These are phyloP conservation scores for Danio jaintianensis DNA, from an alignment of 2,797 vertebrate genomes.

Conservation along the genomic window DNA sequence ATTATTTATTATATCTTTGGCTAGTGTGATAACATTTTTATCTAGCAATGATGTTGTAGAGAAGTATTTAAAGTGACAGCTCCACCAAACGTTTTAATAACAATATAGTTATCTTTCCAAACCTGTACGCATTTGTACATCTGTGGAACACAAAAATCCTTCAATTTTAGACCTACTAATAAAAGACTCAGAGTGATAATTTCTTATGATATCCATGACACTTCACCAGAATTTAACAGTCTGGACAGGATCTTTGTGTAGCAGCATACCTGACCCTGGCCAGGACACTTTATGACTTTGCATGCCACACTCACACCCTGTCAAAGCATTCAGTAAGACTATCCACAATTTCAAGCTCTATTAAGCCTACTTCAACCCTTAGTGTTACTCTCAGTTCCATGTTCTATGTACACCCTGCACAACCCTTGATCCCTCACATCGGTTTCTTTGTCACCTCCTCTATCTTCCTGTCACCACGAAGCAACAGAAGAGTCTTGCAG, in stretches of 20 bases:
- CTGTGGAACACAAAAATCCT: neutral
- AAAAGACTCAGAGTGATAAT: constrained; percentile 8
- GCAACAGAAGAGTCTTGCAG: constrained; percentile 34
- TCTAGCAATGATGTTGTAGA: too few species aligned
- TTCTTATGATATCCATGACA: neutral
- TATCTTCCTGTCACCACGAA: constrained; percentile 55
- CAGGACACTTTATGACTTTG: constrained; percentile 8
- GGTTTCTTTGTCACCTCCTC: constrained; percentile 43
- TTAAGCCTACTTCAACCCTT: constrained; percentile 43
- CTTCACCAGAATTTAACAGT: constrained; percentile 14
- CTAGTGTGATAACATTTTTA: too few species aligned
- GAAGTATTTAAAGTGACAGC: too few species aligned
- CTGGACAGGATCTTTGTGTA: neutral
- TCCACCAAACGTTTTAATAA: too few species aligned
- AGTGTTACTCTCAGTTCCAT: constrained; percentile 15
- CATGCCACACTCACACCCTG: constrained; percentile 22
- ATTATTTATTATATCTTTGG: neutral
- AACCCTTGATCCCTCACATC: constrained; percentile 32
- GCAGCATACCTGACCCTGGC: constrained; percentile 25
- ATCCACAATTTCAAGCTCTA: constrained; percentile 21
- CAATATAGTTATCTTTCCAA: too few species aligned
- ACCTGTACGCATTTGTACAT: too few species aligned
- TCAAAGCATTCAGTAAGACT: constrained; percentile 21
- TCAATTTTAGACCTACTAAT: neutral
- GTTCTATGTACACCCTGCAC: constrained; percentile 2